These are phyloP conservation scores for Cataglyphis cursor DNA, from an alignment of 2,888 invertebrate genomes.

Conservation along the genomic window DNA sequence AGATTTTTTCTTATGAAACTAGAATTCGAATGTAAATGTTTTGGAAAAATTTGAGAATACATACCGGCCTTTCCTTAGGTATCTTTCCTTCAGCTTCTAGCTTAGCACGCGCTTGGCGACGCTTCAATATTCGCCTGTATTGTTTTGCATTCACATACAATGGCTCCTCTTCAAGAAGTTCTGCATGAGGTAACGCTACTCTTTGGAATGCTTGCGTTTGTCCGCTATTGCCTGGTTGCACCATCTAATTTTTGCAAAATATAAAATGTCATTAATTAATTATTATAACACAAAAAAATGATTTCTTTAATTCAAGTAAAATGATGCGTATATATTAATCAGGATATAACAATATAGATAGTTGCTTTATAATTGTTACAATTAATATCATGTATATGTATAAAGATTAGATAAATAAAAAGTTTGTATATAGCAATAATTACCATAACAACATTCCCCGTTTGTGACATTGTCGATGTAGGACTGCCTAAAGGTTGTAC, in stretches of 20 bases:
- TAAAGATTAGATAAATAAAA: constrained; percentile 83
- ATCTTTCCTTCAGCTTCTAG: constrained; percentile 98
- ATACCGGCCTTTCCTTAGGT: constrained; percentile 97
- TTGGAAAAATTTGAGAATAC: constrained; percentile 69
- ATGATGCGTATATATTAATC: not conserved
- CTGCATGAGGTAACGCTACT: constrained; percentile 89
- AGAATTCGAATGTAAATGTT: not conserved
- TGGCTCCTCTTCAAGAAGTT: constrained; percentile 96
- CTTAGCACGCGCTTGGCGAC: constrained; percentile 97
- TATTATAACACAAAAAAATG: not conserved
- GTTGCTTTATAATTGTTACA: constrained; percentile 77
- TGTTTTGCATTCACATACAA: constrained; percentile 99
- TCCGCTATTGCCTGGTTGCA: constrained; percentile 87
- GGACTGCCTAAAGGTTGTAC: constrained; percentile 87
- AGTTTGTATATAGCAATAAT: constrained; percentile 83
- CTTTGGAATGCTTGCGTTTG: constrained; percentile 88
- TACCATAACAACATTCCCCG: constrained; percentile 93
- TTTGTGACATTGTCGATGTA: constrained; percentile 84
- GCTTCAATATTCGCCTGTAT: constrained; percentile 97
- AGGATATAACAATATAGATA: not conserved
- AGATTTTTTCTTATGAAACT: not conserved
- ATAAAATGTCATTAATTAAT: not conserved
- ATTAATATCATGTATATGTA: constrained; percentile 81
- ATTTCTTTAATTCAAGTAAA: not conserved
- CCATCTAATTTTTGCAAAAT: constrained; percentile 87